Evolutionary conservation across 1,140 invertebrate species (phyloP).

Genomic region (Asbolus verrucosus): DNA sequence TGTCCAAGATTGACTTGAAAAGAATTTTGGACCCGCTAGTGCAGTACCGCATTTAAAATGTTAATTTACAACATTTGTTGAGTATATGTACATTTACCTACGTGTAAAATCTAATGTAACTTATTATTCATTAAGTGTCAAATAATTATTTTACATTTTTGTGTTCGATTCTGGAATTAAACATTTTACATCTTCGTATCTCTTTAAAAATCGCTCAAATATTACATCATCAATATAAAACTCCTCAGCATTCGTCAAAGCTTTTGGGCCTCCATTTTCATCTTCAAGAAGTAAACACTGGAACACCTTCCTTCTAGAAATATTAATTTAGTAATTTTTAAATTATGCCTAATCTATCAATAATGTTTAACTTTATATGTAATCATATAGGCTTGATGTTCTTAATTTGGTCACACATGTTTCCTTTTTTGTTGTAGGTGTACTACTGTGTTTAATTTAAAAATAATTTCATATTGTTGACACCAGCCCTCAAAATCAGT

Average conservation of each 20-base stretch:
- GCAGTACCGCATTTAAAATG: constrained; percentile 67
- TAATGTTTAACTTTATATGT: constrained; percentile 18
- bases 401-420: constrained; percentile 65
- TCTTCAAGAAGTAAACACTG: constrained; percentile 67
- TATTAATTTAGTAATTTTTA: not conserved
- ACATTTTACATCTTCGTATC: constrained; percentile 63
- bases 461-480: constrained; percentile 64
- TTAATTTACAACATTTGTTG: not conserved
- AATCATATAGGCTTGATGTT: constrained; percentile 64
- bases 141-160: constrained; percentile 68
- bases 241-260: constrained; percentile 64
- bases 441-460: constrained; percentile 69
- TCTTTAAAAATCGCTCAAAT: constrained; percentile 65
- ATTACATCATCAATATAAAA: constrained; percentile 66
- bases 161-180: constrained; percentile 68
- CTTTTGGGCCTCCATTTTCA: constrained; percentile 66
- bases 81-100: constrained; percentile 49
- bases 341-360: too few species aligned
- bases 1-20: constrained; percentile 66
- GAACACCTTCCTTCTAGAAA: constrained; percentile 64
- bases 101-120: too few species aligned
- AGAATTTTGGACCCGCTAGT: constrained; percentile 64
- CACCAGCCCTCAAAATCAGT: constrained; percentile 66
- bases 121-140: constrained; percentile 70
- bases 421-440: constrained; percentile 66